A percentile compares a stretch with the other conserved stretches of the same genome.
Evolutionary conservation across 1,140 invertebrate genomes (phyloP).

Genomic region (Drosophila seguyi): DNA sequence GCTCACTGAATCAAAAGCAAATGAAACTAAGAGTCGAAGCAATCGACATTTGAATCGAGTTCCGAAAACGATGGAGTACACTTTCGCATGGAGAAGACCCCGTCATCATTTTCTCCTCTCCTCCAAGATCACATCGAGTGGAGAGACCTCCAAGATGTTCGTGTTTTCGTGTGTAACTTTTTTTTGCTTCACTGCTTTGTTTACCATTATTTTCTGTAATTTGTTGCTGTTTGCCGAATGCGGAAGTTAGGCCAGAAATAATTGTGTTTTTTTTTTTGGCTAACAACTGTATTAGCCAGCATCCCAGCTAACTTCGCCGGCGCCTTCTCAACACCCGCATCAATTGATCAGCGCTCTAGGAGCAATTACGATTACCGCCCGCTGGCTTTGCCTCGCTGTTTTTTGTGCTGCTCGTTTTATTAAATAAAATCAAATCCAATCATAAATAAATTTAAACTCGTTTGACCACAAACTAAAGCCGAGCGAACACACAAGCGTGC

Average conservation of each 20-base stretch:
- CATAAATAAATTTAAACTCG: constrained; percentile 82
- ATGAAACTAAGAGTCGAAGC: constrained; percentile 29
- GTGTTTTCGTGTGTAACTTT: constrained; percentile 49
- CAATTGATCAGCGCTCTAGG: constrained; percentile 50
- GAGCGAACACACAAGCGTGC: constrained; percentile 31
- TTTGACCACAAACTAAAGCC: constrained; percentile 73
- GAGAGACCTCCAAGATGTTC: constrained; percentile 42
- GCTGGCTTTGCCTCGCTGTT: constrained; percentile 60
- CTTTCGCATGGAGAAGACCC: constrained; percentile 41
- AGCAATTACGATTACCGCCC: constrained; percentile 77
- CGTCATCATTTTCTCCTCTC: background rate
- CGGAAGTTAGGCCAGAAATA: constrained; percentile 60
- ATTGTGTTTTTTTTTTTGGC: constrained; percentile 66
- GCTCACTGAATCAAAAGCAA: constrained; percentile 50
- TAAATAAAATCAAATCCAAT: constrained; percentile 83
- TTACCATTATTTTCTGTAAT: constrained; percentile 23
- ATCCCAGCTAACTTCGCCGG: background rate
- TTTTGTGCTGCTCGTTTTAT: constrained; percentile 58
- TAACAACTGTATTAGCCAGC: constrained; percentile 77
- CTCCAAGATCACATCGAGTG: constrained; percentile 23
- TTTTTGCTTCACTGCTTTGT: constrained; percentile 14
- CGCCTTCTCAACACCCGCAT: constrained; percentile 32
- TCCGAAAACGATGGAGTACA: constrained; percentile 17
- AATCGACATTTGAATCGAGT: constrained; percentile 29
- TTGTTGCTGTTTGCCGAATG: constrained; percentile 48